phyloP scores from a whole-genome alignment of 2,888 invertebrate species.

The Tiliacea aurago region DNA sequence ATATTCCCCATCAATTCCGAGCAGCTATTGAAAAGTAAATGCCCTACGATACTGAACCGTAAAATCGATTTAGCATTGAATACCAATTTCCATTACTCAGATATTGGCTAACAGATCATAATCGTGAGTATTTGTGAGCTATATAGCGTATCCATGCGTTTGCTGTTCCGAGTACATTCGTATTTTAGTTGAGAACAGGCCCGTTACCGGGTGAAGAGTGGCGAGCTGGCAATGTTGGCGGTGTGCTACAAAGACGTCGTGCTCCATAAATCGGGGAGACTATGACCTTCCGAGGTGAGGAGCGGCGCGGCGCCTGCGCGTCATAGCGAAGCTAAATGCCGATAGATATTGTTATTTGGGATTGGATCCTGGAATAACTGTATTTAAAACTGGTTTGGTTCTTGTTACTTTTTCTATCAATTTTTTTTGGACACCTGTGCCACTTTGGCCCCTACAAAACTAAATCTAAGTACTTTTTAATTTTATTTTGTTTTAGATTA shows the following conservation, averaged over 20 bases:
- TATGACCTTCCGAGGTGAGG: slow-evolving; percentile 79
- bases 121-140: slow-evolving; percentile 65
- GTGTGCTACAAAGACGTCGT: slow-evolving; percentile 85
- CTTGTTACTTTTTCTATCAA: background rate
- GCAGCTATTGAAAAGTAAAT: slow-evolving; percentile 53
- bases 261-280: slow-evolving; percentile 83
- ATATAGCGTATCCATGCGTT: slow-evolving; percentile 61
- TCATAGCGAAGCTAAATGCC: slow-evolving; percentile 66
- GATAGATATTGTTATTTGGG: slow-evolving; percentile 51
- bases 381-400: background rate
- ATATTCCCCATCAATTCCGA: slow-evolving; percentile 33
- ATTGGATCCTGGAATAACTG: slow-evolving; percentile 31
- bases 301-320: slow-evolving; percentile 64
- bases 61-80: slow-evolving; percentile 65
- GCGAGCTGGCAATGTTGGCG: slow-evolving; percentile 78
- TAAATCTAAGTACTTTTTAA: too few species aligned
- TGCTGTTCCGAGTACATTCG: slow-evolving; percentile 65
- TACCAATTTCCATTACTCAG: slow-evolving; percentile 63
- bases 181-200: slow-evolving; percentile 73
- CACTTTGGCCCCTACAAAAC: too few species aligned
- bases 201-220: slow-evolving; percentile 78
- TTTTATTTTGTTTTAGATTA: too few species aligned
- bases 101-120: slow-evolving; percentile 66
- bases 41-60: slow-evolving; percentile 47
- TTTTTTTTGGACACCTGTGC: too few species aligned